Evolutionary conservation across 2,888 invertebrate genomes (phyloP), one percentile per base, ranked within the genome.

Genomic region (Macroteleia sp.): DNA sequence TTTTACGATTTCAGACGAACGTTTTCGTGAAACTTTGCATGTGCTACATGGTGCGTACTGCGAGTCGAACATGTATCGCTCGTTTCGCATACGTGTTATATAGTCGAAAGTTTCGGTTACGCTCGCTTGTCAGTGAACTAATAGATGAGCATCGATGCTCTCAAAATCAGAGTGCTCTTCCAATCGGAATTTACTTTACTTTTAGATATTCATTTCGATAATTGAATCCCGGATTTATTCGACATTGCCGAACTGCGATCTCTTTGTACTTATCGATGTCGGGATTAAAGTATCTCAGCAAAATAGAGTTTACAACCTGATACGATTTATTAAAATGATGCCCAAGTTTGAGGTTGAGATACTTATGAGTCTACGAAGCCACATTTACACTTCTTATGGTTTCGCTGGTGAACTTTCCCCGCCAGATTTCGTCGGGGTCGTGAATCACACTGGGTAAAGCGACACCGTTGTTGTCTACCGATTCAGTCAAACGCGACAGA

Each of bases 91-190:
- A 74, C 52, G 66, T 66, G 62, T 42, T 16, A 25, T 28, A 39
- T 46, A 48, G 28, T 34, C 14, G 30, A 46, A 67, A 75, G 39
- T 75, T 67, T 25, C 36, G 54, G 46, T 67, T 75, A 46, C 57
- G 61, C 48, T 41, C 42, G 39, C 54, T 61, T 67, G 74, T 74
- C 66, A 46, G 59, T 48, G 52, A 59, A 36, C 39, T 74, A 67
- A 75, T 67, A 52, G 52, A 70, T 59, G 50, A 42, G 44, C 32
- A n/a, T n/a, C n/a, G n/a, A n/a, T n/a, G 25, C 28, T 46, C 25
- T 46, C 30, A 57, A 76, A 66, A 74, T 61, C 50, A 50, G 44
- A 46, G 46, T 50, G 36, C 36, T 20, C 41, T 52, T 42, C 52
- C 42, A 44, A 48, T 46, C 36, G 6, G 17, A 48, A 19, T 48